Conservation (phyloP, 2,888 invertebrate genomes). For the Mongoloraphidia duomilia region DNA sequence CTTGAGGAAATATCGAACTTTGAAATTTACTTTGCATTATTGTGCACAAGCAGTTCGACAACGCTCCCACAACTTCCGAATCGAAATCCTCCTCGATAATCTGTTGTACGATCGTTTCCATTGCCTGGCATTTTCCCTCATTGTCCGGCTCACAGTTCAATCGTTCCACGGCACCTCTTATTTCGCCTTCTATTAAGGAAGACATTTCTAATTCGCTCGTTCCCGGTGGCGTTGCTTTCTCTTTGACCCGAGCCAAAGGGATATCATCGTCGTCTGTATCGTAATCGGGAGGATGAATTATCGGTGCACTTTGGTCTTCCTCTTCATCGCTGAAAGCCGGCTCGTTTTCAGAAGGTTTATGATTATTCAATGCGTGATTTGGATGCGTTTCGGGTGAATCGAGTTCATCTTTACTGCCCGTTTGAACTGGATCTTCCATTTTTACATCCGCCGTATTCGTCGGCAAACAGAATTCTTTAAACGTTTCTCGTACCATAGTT, state of each 20-base stretch:
- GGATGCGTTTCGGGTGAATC: constrained; percentile 14
- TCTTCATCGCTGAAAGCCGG: constrained; percentile 79
- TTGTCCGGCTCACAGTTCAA: constrained; percentile 41
- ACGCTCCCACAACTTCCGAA: constrained; percentile 37
- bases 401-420: constrained; percentile 20
- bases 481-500: constrained; percentile 74
- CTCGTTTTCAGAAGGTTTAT: constrained; percentile 41
- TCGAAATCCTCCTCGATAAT: constrained; percentile 46
- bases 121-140: constrained; percentile 45
- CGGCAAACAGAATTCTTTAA: constrained; percentile 72
- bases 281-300: constrained; percentile 34
- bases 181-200: constrained; percentile 36
- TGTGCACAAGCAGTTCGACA: constrained; percentile 43
- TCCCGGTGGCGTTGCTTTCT: constrained; percentile 27
- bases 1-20: constrained; percentile 33
- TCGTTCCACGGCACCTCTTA: constrained; percentile 38
- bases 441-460: constrained; percentile 37
- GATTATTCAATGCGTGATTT: constrained; percentile 26
- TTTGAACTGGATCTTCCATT: constrained; percentile 26
- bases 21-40: constrained; percentile 34
- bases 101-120: constrained; percentile 47
- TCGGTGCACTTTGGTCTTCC: constrained; percentile 44
- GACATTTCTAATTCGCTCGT: constrained; percentile 28
- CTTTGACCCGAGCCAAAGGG: constrained; percentile 62
- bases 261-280: constrained; percentile 63